Percentiles rank a stretch among this genome's conserved stretches.
Conservation (phyloP, 2,888 invertebrate species). For the Mechanitis mazaeus region DNA sequence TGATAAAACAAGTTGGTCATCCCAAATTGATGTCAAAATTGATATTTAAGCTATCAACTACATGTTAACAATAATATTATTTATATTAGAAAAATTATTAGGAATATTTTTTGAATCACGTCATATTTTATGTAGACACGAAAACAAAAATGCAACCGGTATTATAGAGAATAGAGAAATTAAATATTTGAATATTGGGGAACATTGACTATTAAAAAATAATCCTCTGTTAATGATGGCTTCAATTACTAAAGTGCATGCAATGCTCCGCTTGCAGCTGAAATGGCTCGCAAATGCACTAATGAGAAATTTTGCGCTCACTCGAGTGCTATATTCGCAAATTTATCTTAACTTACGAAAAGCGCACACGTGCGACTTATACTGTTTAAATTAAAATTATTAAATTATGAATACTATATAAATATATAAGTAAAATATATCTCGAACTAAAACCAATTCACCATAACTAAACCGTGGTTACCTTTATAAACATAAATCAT, state of each 20-base stretch:
- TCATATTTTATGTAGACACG: too few relatives aligned
- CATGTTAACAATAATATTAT: too few relatives aligned
- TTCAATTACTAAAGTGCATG: slow-evolving; percentile 18
- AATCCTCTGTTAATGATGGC: slow-evolving; percentile 7
- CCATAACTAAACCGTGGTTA: neutral
- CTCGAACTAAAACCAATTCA: too few relatives aligned
- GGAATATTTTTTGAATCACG: too few relatives aligned
- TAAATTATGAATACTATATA: neutral
- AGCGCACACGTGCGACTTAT: neutral
- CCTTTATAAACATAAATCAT: neutral
- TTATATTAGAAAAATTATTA: too few relatives aligned
- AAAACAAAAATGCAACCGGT: too few relatives aligned
- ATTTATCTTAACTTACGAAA: neutral
- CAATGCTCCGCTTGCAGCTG: slow-evolving; percentile 10
- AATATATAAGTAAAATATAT: neutral
- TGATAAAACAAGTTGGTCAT: too few relatives aligned
- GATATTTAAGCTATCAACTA: too few relatives aligned
- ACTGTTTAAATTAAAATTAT: neutral
- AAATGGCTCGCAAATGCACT: slow-evolving; percentile 27
- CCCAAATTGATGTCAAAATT: too few relatives aligned
- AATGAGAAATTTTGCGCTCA: slow-evolving; percentile 33
- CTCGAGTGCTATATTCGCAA: slow-evolving; percentile 12
- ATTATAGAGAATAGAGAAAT: too few relatives aligned
- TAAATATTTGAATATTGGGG: too few relatives aligned
- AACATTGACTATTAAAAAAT: too few relatives aligned